Percentiles rank a stretch among this genome's conserved stretches.
Evolutionary conservation across 2,797 vertebrate species (phyloP).

Genomic region (Manis javanica): DNA sequence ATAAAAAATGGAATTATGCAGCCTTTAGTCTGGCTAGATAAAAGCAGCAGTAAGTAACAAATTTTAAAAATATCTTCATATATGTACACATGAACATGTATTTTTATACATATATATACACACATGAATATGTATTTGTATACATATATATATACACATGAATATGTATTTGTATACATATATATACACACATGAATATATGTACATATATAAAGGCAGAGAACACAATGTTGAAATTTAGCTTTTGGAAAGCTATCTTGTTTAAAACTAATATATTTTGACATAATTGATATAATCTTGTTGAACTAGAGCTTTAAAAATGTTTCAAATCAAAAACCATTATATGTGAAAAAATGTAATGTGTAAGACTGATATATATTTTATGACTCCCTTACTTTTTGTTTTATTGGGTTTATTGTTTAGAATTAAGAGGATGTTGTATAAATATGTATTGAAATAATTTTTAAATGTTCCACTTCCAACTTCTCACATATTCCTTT

Average conservation of each 20-base stretch:
- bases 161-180: neutral
- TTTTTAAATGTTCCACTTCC: neutral
- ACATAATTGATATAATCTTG: neutral
- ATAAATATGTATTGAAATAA: neutral
- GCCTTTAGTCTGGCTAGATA: slow-evolving; percentile 87
- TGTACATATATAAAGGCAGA: neutral
- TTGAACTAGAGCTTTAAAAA: slow-evolving; percentile 45
- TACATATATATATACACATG: neutral
- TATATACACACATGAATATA: neutral
- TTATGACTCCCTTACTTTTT: slow-evolving; percentile 11
- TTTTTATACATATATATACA: neutral
- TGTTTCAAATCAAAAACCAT: slow-evolving; percentile 39
- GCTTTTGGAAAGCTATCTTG: slow-evolving; percentile 33
- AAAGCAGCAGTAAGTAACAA: slow-evolving; percentile 87
- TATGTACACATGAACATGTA: neutral
- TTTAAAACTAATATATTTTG: slow-evolving; percentile 38
- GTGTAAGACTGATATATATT: neutral
- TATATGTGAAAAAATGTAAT: slow-evolving; percentile 37
- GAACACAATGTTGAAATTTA: slow-evolving; percentile 13
- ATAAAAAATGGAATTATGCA: slow-evolving; percentile 88
- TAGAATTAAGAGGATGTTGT: neutral
- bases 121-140: too few relatives aligned
- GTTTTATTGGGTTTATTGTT: slow-evolving; percentile 33
- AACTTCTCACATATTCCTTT: slow-evolving; percentile 63
- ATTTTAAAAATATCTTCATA: neutral